Evolutionary conservation across 2,888 invertebrate species (phyloP).

Genomic region (Notocelia uddmanniana): DNA sequence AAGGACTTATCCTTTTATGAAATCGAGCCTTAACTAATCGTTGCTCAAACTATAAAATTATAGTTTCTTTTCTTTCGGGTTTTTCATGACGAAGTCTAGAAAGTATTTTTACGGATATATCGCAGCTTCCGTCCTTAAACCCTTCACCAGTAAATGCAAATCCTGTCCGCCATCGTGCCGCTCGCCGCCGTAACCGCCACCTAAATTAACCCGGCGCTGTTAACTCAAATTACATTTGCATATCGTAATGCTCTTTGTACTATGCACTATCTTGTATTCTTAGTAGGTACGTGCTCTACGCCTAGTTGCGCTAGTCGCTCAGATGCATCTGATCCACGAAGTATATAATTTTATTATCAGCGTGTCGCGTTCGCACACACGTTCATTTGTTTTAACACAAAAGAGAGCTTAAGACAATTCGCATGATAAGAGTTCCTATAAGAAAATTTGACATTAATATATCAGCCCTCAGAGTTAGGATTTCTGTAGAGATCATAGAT

Average conservation of each 20-base stretch:
- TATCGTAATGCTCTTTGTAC: constrained; percentile 59
- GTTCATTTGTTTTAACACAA: too few species aligned
- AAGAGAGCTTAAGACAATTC: too few species aligned
- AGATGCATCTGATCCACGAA: too few species aligned
- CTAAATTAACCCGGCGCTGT: constrained; percentile 63
- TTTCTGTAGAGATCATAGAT: too few species aligned
- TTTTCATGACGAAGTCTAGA: constrained; percentile 1
- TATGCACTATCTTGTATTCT: constrained; percentile 45
- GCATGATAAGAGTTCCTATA: neutral
- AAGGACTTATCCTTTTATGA: too few species aligned
- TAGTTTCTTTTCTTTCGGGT: neutral
- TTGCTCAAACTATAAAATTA: too few species aligned
- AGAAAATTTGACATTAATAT: neutral
- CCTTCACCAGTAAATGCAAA: constrained; percentile 23
- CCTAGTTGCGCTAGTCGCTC: too few species aligned
- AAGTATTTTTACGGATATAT: neutral
- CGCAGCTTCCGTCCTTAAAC: neutral
- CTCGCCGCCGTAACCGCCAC: constrained; percentile 48
- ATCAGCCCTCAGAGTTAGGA: too few species aligned
- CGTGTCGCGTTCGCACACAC: too few species aligned
- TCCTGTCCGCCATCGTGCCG: constrained; percentile 20
- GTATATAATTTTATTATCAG: neutral
- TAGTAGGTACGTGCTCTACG: neutral
- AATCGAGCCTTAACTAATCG: too few species aligned
- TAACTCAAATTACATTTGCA: constrained; percentile 82